phyloP scores from a whole-genome alignment of 1,140 invertebrate genomes.

The Coenobita brevimanus region DNA sequence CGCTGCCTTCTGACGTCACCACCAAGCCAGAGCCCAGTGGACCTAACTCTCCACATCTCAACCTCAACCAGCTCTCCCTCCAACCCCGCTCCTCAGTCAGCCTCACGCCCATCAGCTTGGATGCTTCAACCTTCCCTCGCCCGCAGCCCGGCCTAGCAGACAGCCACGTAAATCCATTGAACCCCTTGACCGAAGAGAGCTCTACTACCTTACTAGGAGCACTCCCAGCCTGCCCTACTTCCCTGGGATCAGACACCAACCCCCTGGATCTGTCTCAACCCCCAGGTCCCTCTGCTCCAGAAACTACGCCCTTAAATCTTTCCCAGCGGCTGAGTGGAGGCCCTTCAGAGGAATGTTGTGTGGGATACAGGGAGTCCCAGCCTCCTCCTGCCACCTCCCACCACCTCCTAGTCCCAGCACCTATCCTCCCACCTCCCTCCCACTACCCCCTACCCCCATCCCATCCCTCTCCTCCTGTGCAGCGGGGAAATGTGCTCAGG shows the following conservation, averaged over 20 bases:
- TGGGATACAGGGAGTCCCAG: background rate
- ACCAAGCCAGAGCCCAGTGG: constrained; percentile 38
- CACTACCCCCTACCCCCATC: background rate
- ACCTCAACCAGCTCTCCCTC: constrained; percentile 41
- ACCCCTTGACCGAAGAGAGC: background rate
- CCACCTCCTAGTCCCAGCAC: constrained; percentile 20
- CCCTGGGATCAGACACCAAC: constrained; percentile 7
- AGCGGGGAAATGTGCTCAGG: constrained; percentile 30
- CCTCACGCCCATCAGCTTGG: constrained; percentile 6
- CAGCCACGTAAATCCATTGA: background rate
- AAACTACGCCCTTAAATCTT: constrained; percentile 32
- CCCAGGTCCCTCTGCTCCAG: background rate
- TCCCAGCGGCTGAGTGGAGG: constrained; percentile 26
- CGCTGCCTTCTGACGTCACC: constrained; percentile 24
- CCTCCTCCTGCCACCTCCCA: background rate
- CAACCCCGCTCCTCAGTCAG: background rate
- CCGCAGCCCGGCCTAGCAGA: background rate
- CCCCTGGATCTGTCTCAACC: constrained; percentile 52
- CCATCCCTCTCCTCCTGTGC: constrained; percentile 1
- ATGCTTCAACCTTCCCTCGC: constrained; percentile 5
- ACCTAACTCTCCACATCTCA: constrained; percentile 52
- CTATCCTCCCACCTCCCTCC: background rate
- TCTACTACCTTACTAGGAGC: background rate
- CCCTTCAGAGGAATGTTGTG: constrained; percentile 19
- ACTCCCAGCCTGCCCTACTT: background rate